Conservation (phyloP, 2,797 vertebrate species). For the Cuniculus paca region DNA sequence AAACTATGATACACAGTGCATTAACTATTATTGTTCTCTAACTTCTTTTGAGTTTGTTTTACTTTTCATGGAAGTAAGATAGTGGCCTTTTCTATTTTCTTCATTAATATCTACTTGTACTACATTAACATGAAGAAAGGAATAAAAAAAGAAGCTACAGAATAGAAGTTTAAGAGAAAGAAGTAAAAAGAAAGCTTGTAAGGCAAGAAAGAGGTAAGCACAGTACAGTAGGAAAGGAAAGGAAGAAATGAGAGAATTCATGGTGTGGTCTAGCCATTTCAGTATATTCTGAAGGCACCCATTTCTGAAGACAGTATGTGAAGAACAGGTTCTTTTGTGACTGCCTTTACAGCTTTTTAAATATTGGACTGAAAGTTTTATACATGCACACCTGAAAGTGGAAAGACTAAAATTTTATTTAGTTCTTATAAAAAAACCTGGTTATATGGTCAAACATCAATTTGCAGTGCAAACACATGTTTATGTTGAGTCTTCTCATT, state of each 20-base stretch:
- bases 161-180: background rate
- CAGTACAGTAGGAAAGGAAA: background rate
- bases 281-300: background rate
- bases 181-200: background rate
- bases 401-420: background rate
- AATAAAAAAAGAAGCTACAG: background rate
- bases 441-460: background rate
- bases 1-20: too few relatives aligned
- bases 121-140: background rate
- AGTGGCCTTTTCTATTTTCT: background rate
- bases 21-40: too few relatives aligned
- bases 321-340: background rate
- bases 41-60: too few relatives aligned
- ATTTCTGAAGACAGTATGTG: background rate
- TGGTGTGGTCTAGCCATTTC: background rate
- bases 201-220: background rate
- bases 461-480: background rate
- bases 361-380: background rate
- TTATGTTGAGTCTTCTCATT: background rate
- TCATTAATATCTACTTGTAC: background rate
- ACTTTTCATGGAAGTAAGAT: background rate
- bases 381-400: background rate
- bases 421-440: background rate
- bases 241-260: background rate
- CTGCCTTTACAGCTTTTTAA: slow-evolving; percentile 12